Percentiles rank a stretch among this genome's conserved stretches.
These are phyloP conservation scores for Drosophila baimaii DNA, from an alignment of 1,140 invertebrate genomes.

Conservation along the genomic window DNA sequence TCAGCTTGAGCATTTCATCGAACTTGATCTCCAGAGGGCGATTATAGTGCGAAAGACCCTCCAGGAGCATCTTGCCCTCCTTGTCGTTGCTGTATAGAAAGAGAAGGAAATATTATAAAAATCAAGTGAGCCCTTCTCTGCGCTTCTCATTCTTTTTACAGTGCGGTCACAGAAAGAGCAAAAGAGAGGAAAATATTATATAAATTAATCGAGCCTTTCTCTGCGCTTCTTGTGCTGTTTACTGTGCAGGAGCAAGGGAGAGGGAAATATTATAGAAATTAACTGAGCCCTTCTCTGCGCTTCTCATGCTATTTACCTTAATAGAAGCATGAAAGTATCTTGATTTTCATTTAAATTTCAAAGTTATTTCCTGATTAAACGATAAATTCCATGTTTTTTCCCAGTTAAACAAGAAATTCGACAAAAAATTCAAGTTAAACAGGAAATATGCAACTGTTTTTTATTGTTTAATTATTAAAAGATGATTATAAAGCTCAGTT, in stretches of 20 bases:
- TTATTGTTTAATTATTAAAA: too few relatives aligned
- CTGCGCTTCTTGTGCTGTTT: background rate
- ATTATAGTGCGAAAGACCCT: constrained; percentile 86
- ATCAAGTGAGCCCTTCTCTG: background rate
- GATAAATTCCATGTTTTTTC: too few relatives aligned
- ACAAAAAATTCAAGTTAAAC: too few relatives aligned
- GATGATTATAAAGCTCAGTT: too few relatives aligned
- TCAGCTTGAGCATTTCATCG: constrained; percentile 89
- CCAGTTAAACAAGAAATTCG: too few relatives aligned
- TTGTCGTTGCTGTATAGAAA: constrained; percentile 87
- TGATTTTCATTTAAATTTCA: background rate
- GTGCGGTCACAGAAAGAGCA: too few relatives aligned
- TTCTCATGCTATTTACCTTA: background rate
- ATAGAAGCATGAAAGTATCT: accelerated
- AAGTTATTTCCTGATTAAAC: too few relatives aligned
- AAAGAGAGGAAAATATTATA: background rate
- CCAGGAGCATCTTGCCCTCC: constrained; percentile 87
- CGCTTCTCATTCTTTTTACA: background rate
- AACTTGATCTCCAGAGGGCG: constrained; percentile 88
- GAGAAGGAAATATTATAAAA: background rate
- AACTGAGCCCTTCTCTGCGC: background rate
- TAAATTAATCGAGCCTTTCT: background rate
- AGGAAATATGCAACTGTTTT: too few relatives aligned
- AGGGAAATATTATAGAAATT: too few relatives aligned
- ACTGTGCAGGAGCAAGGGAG: background rate